Evolutionary conservation across 2,113 vertebrate genomes (phyloP).

Genomic region (Coptodon bakossiorum): DNA sequence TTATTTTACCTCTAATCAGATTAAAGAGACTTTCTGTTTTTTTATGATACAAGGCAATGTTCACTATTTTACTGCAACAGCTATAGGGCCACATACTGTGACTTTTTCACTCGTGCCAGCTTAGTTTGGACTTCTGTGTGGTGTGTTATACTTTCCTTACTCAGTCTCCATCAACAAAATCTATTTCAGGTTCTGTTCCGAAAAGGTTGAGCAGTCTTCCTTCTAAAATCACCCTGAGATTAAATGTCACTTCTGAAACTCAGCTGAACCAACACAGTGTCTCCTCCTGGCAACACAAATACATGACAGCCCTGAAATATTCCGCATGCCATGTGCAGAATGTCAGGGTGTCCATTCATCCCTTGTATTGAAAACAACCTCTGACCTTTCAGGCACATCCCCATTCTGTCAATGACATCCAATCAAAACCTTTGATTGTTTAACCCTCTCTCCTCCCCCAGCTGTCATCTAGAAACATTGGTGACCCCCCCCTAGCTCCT

Average conservation of each 20-base stretch:
- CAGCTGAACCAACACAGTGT: conserved; percentile 28
- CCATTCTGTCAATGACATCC: conserved; percentile 15
- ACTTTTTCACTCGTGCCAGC: not conserved
- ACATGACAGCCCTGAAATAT: not conserved
- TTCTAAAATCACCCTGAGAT: conserved; percentile 17
- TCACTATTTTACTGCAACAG: not conserved
- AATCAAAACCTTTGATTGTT: conserved; percentile 53
- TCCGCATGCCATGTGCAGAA: conserved; percentile 41
- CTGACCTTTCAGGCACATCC: conserved; percentile 26
- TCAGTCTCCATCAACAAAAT: conserved; percentile 9
- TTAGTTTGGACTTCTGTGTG: not conserved
- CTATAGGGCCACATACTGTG: not conserved
- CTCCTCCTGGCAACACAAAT: not conserved
- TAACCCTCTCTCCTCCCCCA: conserved; percentile 35
- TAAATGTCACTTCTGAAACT: conserved; percentile 46
- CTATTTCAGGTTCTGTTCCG: conserved; percentile 23
- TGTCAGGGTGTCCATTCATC: conserved; percentile 31
- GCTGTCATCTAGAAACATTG: conserved; percentile 29
- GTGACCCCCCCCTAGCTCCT: not conserved
- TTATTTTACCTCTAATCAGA: not conserved
- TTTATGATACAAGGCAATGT: not conserved
- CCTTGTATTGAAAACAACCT: conserved; percentile 29
- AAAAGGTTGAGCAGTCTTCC: conserved; percentile 13
- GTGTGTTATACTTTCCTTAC: not conserved
- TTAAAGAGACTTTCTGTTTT: not conserved